Conservation (phyloP, 2,888 invertebrate genomes). For the Isoperla grammatica region DNA sequence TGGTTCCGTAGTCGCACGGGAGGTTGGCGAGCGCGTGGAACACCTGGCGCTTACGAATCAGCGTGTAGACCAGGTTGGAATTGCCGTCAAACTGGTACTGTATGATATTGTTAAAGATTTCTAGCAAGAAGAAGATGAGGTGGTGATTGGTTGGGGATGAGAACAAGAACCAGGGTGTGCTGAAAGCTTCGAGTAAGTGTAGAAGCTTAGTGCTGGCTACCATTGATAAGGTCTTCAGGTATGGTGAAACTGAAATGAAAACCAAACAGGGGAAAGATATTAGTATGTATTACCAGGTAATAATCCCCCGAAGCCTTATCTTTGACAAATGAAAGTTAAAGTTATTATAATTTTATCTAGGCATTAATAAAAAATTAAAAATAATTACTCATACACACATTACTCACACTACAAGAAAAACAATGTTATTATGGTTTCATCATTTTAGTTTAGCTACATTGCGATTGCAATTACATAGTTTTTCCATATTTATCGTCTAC, state of each 20-base stretch:
- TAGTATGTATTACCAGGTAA: constrained; percentile 20
- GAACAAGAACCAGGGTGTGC: constrained; percentile 98
- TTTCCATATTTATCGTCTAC: too few species aligned
- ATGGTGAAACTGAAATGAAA: constrained; percentile 79
- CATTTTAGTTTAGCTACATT: too few species aligned
- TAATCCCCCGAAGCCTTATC: too few species aligned
- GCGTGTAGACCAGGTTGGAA: constrained; percentile 96
- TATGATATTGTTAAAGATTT: constrained; percentile 99
- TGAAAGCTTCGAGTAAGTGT: constrained; percentile 95
- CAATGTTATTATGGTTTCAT: too few species aligned
- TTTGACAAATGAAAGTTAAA: too few species aligned
- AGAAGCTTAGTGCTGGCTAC: constrained; percentile 95
- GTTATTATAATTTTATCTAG: too few species aligned
- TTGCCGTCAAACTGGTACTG: constrained; percentile 99
- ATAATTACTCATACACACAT: too few species aligned
- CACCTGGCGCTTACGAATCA: constrained; percentile 96
- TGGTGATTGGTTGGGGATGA: constrained; percentile 96
- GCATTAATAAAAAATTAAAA: too few species aligned
- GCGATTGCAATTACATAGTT: too few species aligned
- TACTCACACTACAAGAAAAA: too few species aligned
- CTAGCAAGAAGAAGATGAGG: constrained; percentile 94
- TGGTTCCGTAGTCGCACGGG: constrained; percentile 86
- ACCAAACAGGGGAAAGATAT: constrained; percentile 16
- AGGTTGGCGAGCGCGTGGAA: constrained; percentile 97
- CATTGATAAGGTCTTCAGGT: constrained; percentile 98